These are phyloP conservation scores for Cololabis saira DNA, from an alignment of 2,113 vertebrate species.

Conservation along the genomic window DNA sequence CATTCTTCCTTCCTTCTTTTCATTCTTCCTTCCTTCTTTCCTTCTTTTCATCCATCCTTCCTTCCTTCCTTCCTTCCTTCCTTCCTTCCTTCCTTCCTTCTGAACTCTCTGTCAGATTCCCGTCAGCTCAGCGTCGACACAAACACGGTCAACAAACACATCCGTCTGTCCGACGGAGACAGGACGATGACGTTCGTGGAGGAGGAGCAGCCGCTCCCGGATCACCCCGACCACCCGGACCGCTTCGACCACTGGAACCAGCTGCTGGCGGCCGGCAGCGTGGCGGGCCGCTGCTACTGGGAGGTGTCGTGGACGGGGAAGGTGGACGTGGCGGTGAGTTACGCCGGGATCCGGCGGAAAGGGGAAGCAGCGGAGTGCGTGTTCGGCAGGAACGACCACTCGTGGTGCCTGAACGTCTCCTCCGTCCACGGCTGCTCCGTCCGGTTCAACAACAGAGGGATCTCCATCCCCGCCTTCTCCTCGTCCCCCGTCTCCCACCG, in stretches of 20 bases:
- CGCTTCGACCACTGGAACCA: conserved; percentile 54
- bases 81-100: no score
- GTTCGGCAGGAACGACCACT: conserved; percentile 35
- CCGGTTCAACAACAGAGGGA: not conserved
- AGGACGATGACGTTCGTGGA: not conserved
- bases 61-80: no score
- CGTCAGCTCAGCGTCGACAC: conserved; percentile 14
- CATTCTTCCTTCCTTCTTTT: no score
- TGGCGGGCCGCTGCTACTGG: conserved; percentile 47
- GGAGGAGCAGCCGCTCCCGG: conserved; percentile 29
- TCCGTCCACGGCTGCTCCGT: not conserved
- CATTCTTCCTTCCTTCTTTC: no score
- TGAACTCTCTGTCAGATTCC: conserved; percentile 33
- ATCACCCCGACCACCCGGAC: conserved; percentile 30
- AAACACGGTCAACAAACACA: conserved; percentile 26
- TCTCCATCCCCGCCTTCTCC: no score
- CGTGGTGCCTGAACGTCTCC: conserved; percentile 47
- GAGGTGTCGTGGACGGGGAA: conserved; percentile 39
- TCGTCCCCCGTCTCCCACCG: no score
- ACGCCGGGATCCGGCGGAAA: conserved; percentile 22
- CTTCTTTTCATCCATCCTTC: no score
- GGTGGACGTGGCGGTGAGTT: conserved; percentile 6
- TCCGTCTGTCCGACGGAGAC: conserved; percentile 7
- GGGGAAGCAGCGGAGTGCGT: not conserved
- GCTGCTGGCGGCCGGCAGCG: conserved; percentile 30